These are phyloP conservation scores for Paramormyrops hopkinsi DNA, from an alignment of 2,797 vertebrate species.

Conservation along the genomic window DNA sequence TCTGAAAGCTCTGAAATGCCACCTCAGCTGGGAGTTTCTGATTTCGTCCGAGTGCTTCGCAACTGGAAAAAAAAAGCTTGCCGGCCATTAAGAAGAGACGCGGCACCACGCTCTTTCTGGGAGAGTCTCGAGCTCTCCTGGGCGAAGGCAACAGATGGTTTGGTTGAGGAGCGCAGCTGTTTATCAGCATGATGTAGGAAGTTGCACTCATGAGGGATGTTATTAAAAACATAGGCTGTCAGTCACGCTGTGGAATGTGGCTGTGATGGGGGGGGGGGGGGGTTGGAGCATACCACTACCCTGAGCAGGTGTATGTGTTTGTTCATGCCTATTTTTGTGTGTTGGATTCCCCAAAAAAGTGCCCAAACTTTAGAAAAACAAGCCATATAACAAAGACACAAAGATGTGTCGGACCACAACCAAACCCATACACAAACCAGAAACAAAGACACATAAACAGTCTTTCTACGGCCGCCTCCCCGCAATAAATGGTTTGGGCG, in stretches of 20 bases:
- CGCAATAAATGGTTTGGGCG: background rate
- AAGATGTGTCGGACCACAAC: background rate
- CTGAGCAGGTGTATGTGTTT: background rate
- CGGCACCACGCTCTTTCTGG: background rate
- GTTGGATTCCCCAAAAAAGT: background rate
- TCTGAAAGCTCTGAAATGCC: conserved; percentile 6
- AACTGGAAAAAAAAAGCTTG: background rate
- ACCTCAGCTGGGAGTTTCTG: background rate
- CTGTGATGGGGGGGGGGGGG: conserved; percentile 12
- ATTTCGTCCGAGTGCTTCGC: background rate
- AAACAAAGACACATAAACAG: background rate
- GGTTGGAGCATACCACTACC: background rate
- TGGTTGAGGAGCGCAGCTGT: background rate
- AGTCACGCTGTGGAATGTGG: conserved; percentile 11
- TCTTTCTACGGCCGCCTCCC: background rate
- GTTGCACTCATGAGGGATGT: conserved; percentile 34
- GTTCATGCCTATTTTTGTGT: background rate
- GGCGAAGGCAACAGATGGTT: background rate
- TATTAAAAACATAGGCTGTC: conserved; percentile 31
- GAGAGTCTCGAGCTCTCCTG: background rate
- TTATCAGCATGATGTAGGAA: background rate
- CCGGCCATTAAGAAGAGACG: background rate
- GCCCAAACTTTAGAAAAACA: background rate
- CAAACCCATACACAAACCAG: background rate
- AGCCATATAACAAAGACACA: background rate